A percentile compares a stretch with the other conserved stretches of the same genome.
Conservation (phyloP, 2,113 vertebrate genomes). For the Maccullochella peelii region DNA sequence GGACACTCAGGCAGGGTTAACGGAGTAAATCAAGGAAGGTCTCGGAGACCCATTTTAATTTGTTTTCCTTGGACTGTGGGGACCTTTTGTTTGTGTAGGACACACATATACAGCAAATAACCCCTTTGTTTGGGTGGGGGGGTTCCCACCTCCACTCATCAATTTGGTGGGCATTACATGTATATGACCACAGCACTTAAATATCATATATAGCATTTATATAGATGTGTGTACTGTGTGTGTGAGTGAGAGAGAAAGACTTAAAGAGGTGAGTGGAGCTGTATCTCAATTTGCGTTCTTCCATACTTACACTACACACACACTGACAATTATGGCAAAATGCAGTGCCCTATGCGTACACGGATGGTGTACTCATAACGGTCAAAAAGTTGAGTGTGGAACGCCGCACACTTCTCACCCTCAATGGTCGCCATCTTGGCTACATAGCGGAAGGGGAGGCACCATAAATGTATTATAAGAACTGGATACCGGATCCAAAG, state of each 20-base stretch:
- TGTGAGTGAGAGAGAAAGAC: background rate
- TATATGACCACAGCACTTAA: background rate
- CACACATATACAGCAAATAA: background rate
- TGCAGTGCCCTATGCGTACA: no score
- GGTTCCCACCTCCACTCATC: background rate
- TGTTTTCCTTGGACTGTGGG: constrained; percentile 12
- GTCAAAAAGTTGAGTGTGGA: no score
- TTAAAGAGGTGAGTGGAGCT: background rate
- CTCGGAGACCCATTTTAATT: background rate
- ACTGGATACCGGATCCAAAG: no score
- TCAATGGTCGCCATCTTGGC: no score
- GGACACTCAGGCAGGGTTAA: background rate
- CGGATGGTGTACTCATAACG: no score
- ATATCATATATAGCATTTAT: background rate
- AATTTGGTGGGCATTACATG: background rate
- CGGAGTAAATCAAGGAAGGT: background rate
- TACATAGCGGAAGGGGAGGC: no score
- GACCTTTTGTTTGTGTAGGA: background rate
- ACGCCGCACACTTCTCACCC: no score
- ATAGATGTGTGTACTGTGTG: background rate
- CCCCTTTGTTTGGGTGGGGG: background rate
- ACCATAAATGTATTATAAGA: no score
- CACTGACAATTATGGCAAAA: no score
- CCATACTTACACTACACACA: no score
- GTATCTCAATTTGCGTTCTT: no score